A percentile compares a stretch with the other conserved stretches of the same genome.
Conservation (phyloP, 2,113 vertebrate species). For the Miniopterus natalensis region DNA sequence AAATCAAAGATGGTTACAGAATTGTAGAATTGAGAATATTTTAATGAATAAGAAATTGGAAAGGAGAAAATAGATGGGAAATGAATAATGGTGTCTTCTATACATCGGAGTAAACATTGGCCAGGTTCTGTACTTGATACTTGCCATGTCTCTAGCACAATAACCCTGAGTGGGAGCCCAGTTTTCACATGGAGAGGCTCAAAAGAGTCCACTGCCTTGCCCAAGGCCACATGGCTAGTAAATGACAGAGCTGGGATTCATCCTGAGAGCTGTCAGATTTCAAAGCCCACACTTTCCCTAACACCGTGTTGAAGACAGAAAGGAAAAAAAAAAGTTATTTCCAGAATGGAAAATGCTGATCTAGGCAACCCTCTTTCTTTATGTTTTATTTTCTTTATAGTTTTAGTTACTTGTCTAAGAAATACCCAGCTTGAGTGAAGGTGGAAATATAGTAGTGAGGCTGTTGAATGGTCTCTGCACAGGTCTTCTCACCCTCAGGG, state of each 20-base stretch:
- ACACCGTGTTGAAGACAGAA: background rate
- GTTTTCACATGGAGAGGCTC: background rate
- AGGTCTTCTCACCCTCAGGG: no score
- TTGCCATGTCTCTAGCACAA: background rate
- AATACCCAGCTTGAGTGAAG: background rate
- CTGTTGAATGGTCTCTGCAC: background rate
- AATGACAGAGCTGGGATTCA: background rate
- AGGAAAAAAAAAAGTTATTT: background rate
- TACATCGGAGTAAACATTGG: background rate
- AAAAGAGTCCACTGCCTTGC: background rate
- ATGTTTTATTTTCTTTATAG: conserved; percentile 3
- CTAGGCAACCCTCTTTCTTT: background rate
- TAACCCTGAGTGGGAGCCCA: background rate
- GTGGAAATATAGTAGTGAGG: background rate
- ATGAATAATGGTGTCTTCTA: background rate
- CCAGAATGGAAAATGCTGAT: background rate
- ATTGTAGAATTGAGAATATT: background rate
- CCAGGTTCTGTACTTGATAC: background rate
- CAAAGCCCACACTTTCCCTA: background rate
- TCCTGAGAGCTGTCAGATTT: background rate
- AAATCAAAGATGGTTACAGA: background rate
- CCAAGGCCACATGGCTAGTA: background rate
- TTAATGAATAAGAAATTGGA: background rate
- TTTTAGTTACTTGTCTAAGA: conserved; percentile 28
- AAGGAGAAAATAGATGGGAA: background rate